Conservation (phyloP, 2,888 invertebrate genomes). For the Hirudinaria manillensis region DNA sequence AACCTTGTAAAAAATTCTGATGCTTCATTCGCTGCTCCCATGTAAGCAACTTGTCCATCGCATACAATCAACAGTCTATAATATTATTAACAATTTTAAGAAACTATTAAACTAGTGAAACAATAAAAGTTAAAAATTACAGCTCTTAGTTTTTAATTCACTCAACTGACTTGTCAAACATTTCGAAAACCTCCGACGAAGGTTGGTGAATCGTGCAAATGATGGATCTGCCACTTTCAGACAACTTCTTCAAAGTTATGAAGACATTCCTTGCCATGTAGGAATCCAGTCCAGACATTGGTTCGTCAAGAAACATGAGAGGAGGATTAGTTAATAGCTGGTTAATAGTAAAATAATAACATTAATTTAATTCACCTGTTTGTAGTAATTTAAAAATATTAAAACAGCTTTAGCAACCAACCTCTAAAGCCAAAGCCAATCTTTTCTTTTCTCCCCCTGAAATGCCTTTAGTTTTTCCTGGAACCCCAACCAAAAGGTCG, state of each 20-base stretch:
- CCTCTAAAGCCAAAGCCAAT: conserved; percentile 91
- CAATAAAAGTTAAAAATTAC: too few relatives aligned
- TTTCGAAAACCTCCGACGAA: conserved; percentile 69
- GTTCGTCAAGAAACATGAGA: conserved; percentile 91
- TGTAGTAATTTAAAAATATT: too few relatives aligned
- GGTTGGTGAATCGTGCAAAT: conserved; percentile 92
- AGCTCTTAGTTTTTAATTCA: too few relatives aligned
- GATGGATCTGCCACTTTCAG: conserved; percentile 70
- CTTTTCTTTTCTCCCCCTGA: conserved; percentile 94
- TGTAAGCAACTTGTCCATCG: conserved; percentile 75
- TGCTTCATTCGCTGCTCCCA: conserved; percentile 66
- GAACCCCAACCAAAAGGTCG: conserved; percentile 80
- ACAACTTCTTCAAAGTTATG: conserved; percentile 60
- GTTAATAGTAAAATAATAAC: too few relatives aligned
- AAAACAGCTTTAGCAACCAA: conserved; percentile 55
- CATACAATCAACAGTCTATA: conserved; percentile 66
- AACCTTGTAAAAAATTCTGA: conserved; percentile 51
- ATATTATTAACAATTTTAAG: too few relatives aligned
- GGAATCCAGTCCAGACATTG: conserved; percentile 90
- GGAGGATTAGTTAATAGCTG: conserved; percentile 84
- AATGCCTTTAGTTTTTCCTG: conserved; percentile 80
- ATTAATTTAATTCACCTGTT: too few relatives aligned
- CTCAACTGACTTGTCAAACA: conserved; percentile 67
- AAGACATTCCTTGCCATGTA: conserved; percentile 93
- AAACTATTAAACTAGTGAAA: too few relatives aligned